A percentile compares a stretch with the other conserved stretches of the same genome.
Evolutionary conservation across 2,113 vertebrate genomes (phyloP).

Genomic region (Willisornis vidua): DNA sequence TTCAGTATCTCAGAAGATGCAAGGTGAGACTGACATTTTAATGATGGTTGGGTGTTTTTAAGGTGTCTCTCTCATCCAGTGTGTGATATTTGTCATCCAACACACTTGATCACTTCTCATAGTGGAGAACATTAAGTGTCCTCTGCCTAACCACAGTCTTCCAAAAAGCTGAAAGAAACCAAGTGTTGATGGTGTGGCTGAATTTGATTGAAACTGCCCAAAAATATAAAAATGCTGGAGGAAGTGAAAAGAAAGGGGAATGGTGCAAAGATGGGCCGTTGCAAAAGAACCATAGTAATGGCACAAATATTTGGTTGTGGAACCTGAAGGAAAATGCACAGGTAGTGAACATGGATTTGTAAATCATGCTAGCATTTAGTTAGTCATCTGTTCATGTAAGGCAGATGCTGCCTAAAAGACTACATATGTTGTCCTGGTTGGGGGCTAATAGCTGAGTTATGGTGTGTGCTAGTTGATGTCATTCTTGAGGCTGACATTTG

Average conservation of each 20-base stretch:
- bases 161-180: neutral
- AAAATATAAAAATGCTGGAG: neutral
- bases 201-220: neutral
- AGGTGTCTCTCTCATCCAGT: neutral
- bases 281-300: neutral
- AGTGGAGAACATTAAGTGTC: neutral
- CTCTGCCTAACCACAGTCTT: neutral
- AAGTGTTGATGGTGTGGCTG: neutral
- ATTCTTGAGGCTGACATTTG: fast-evolving
- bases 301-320: neutral
- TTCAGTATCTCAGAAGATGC: neutral
- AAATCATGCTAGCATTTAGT: neutral
- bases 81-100: neutral
- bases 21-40: neutral
- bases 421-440: neutral
- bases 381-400: neutral
- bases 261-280: neutral
- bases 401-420: neutral
- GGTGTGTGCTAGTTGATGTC: neutral
- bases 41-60: neutral
- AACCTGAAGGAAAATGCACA: neutral
- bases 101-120: neutral
- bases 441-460: neutral
- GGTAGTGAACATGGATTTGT: neutral
- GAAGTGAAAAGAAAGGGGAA: neutral